A percentile compares a stretch with the other conserved stretches of the same genome.
These are phyloP conservation scores for Homalodisca vitripennis DNA, from an alignment of 1,140 invertebrate genomes.

Conservation along the genomic window DNA sequence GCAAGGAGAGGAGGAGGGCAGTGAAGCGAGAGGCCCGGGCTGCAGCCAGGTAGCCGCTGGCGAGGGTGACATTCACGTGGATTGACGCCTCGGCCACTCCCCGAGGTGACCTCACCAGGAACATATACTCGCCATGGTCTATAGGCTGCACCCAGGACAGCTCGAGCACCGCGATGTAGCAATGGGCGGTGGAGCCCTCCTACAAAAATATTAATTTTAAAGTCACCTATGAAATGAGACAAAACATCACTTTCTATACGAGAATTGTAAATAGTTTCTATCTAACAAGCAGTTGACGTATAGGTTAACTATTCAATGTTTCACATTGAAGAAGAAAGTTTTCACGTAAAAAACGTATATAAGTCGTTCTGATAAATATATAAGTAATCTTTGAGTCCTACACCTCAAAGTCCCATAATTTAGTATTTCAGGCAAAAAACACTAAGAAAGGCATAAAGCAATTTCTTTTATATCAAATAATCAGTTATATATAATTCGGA, in stretches of 20 bases:
- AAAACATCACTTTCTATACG: no score
- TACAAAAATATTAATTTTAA: no score
- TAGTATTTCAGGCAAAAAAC: no score
- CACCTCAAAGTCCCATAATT: no score
- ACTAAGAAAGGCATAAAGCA: no score
- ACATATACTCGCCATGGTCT: slow-evolving; percentile 58
- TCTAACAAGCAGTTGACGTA: not conserved
- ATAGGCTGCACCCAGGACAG: slow-evolving; percentile 53
- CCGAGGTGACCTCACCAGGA: slow-evolving; percentile 55
- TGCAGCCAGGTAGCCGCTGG: not conserved
- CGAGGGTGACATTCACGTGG: slow-evolving; percentile 56
- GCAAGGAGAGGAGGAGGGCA: not conserved
- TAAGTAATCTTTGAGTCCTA: no score
- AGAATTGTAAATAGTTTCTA: not conserved
- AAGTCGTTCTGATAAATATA: no score
- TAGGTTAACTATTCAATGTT: not conserved
- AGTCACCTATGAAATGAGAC: no score
- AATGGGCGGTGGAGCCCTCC: slow-evolving; percentile 52
- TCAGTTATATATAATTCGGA: no score
- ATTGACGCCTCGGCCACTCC: slow-evolving; percentile 57
- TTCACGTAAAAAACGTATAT: no score
- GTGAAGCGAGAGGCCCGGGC: not conserved
- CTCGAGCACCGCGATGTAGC: slow-evolving; percentile 54
- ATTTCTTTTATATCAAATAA: no score
- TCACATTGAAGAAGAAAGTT: not conserved